These are phyloP conservation scores for Picathartes gymnocephalus DNA, from an alignment of 2,113 vertebrate species.

Conservation along the genomic window DNA sequence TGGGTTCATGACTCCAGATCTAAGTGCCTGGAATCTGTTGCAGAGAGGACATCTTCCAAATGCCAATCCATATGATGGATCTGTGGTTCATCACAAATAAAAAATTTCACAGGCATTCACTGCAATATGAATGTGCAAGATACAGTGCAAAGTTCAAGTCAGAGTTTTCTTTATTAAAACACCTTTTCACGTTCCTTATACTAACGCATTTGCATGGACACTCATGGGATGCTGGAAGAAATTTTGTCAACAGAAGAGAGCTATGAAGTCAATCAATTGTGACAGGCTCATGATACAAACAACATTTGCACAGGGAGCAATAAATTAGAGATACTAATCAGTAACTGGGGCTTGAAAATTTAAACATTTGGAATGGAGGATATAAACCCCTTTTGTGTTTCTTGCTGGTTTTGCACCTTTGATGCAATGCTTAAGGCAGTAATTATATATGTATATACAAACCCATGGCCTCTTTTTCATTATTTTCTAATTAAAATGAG, in stretches of 20 bases:
- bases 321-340: constrained; percentile 69
- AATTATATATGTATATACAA: background rate
- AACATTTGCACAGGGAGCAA: constrained; percentile 61
- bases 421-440: background rate
- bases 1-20: background rate
- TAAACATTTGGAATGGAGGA: background rate
- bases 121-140: constrained; percentile 20
- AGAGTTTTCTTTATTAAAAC: constrained; percentile 74
- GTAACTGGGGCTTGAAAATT: constrained; percentile 34
- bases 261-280: background rate
- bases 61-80: background rate
- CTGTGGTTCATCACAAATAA: background rate
- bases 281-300: constrained; percentile 22
- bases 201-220: background rate
- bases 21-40: background rate
- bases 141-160: constrained; percentile 48
- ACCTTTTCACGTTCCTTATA: constrained; percentile 31
- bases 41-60: background rate
- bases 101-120: background rate
- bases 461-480: background rate
- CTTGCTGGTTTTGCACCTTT: background rate
- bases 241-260: background rate
- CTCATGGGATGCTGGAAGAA: background rate
- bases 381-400: constrained; percentile 11
- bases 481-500: background rate